phyloP scores from a whole-genome alignment of 53 echinoderm and acorn worm species.

The Arbacia lixula region DNA sequence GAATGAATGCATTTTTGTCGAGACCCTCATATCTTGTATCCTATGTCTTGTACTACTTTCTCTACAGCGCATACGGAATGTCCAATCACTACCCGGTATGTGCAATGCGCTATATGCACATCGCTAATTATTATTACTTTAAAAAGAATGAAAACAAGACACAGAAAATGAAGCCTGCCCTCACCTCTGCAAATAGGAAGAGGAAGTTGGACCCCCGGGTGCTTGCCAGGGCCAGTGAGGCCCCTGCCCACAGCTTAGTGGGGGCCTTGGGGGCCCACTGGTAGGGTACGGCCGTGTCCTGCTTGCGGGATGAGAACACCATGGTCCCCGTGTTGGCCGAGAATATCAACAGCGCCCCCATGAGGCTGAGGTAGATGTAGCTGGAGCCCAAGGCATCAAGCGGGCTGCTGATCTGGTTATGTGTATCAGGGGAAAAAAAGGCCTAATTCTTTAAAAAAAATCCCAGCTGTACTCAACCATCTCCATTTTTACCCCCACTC shows the following conservation, averaged over 20 bases:
- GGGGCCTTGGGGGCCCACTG: conserved; percentile 52
- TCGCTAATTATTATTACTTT: no score
- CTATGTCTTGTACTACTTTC: no score
- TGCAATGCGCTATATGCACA: no score
- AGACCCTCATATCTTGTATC: no score
- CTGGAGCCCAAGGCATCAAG: conserved; percentile 72
- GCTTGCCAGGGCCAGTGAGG: conserved; percentile 53
- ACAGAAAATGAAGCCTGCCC: no score
- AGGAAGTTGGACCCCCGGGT: conserved; percentile 59
- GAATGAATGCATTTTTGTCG: no score
- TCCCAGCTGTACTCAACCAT: no score
- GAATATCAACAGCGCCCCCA: conserved; percentile 74
- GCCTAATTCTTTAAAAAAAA: no score
- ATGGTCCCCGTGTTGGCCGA: conserved; percentile 75
- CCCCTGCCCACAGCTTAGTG: conserved; percentile 47
- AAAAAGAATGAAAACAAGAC: no score
- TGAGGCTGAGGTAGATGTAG: conserved; percentile 70
- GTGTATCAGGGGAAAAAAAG: neutral
- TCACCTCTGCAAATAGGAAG: conserved; percentile 71
- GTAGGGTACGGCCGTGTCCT: conserved; percentile 25
- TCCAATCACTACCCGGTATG: no score
- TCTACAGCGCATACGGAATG: no score
- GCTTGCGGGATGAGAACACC: conserved; percentile 60
- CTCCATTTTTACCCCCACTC: no score
- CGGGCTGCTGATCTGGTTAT: conserved; percentile 58